phyloP scores from a whole-genome alignment of 2,113 vertebrate genomes.

The Dipodomys ordii region DNA sequence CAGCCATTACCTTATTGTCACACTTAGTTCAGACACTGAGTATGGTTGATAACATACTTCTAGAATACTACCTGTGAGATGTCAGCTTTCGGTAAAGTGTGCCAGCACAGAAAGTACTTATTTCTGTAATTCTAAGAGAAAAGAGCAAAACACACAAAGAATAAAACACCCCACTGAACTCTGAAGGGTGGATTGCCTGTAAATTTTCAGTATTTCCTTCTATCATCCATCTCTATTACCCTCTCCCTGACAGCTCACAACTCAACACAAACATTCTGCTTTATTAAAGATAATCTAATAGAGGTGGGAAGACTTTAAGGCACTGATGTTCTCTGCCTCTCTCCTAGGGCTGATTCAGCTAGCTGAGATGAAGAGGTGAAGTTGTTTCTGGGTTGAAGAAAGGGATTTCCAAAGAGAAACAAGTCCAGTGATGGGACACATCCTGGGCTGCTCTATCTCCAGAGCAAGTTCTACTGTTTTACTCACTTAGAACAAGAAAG shows the following conservation, averaged over 20 bases:
- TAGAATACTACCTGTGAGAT: neutral
- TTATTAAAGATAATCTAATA: conserved; percentile 23
- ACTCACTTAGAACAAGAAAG: neutral
- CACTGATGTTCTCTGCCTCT: neutral
- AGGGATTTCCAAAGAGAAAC: neutral
- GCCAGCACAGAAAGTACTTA: neutral
- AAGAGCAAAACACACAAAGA: neutral
- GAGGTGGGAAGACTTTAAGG: neutral
- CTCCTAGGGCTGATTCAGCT: neutral
- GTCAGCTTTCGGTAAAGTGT: conserved; percentile 33
- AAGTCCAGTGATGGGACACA: neutral
- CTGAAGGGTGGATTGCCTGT: neutral
- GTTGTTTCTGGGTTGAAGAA: neutral
- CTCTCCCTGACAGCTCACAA: conserved; percentile 26
- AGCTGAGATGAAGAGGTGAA: neutral
- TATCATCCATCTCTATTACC: conserved; percentile 35
- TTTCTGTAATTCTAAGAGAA: conserved; percentile 29
- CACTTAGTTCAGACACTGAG: neutral
- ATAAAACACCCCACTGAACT: neutral
- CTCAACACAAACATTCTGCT: neutral
- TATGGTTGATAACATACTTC: neutral
- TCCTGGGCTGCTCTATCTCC: neutral
- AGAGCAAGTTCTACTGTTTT: neutral
- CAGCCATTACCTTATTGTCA: neutral
- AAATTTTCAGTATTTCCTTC: conserved; percentile 28